Evolutionary conservation across 2,113 vertebrate genomes (phyloP), one percentile per base, ranked within the genome.

Genomic region (Carassius auratus): DNA sequence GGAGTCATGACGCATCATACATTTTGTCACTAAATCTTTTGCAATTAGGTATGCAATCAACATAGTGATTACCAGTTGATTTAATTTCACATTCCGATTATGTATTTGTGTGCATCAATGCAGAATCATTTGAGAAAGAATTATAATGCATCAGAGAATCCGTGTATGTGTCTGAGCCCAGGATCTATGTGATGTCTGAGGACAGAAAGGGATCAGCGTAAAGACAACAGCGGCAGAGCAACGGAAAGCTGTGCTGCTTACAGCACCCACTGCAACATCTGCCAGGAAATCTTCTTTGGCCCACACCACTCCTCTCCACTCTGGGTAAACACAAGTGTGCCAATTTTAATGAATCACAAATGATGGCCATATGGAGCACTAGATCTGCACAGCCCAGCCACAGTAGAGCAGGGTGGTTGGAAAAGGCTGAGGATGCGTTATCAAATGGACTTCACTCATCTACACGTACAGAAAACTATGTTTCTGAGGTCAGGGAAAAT

Each of bases 281-380:
- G 92, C 87, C 14, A 21, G 77, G 80, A 88, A 83, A 26, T 69
- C 0, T 0, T 87, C 7, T 64, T 85, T 82, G 89, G 88, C 86
- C 86, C 80, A 0, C 0, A 64, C 81, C 0, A 0, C 91, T 84
- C 87, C 0, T 86, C 0, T 4, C 84, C 87, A 89, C 91, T 84
- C 87, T 86, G 92, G 71, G 0, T 2, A 88, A 86, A 84, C 77
- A 68, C 38, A 68, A 42, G 45, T 73, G 42, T 64, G 84, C 77
- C 88, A 69, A 26, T 86, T 86, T 87, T 78, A 88, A 91, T 74
- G 88, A 86, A 87, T 85, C 62, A 52, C 90, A 90, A 90, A 91
- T 80, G 87, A 74, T 81, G 79, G 38, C 88, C 92, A 90, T 91
- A 88, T 90, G 91, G 88, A 84, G 82, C 14, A 14, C 1, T 82